Evolutionary conservation across 2,113 vertebrate species (phyloP), one percentile per base, ranked within the genome.

Genomic region (Cichladusa arquata): DNA sequence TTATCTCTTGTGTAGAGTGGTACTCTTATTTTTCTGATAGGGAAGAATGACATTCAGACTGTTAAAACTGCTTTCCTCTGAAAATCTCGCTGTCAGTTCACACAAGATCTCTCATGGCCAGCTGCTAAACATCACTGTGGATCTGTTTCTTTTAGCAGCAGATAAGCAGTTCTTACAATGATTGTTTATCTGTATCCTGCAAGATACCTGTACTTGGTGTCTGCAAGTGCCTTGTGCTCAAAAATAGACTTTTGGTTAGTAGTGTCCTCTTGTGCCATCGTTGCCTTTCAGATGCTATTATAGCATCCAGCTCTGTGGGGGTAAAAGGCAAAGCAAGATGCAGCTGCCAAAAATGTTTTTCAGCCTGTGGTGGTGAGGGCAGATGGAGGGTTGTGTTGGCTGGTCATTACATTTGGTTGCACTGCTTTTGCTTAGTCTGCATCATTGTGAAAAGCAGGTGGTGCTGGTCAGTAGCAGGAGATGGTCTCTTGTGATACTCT

Each of bases 91-190:
- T 72, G 15, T 79, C 22, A 24, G 66, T 24, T 92, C 53, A 45
- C 29, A 25, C 34, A 29, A 25, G 42, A 18, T 78, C 50, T 77
- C 40, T 77, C 8, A 3, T 44, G 67, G 50, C 38, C n/a, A 38
- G 33, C 69, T 74, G 45, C 16, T 74, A 11, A 66, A 53, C 24
- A 8, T 81, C 51, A 26, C 42, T 25, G n/a, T 61, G 7, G 29
- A n/a, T 64, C 61, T 89, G 1, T 91, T 90, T 94, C 58, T 78
- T 85, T 66, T 42, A 81, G 61, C 61, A 85, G 36, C 29, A 86
- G 47, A 66, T 61, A 47, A 72, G 5, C 20, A 91, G 3, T 58
- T 67, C 33, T 67, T 82, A 28, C 1, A 44, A 14, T 31, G 44
- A 51, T 60, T 54, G 58, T 66, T 86, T 66, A 19, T 60, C 29